Evolutionary conservation across 2,888 invertebrate genomes (phyloP).

Genomic region (Drosophila niveifrons): DNA sequence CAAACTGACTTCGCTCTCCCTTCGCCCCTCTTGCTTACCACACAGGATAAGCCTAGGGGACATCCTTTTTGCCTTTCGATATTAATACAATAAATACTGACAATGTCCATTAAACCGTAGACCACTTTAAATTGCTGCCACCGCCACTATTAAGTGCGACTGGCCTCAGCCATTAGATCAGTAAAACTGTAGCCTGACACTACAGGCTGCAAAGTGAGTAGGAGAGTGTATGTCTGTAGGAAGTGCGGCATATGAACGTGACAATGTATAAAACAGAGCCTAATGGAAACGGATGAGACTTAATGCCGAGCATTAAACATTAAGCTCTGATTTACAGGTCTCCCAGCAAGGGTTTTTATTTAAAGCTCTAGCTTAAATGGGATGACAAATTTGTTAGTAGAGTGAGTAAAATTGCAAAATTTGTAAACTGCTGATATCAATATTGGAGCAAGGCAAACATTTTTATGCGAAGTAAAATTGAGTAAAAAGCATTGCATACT

Average conservation of each 20-base stretch:
- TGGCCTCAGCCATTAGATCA: conserved; percentile 53
- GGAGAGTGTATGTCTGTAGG: conserved; percentile 1
- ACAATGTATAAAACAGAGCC: conserved; percentile 31
- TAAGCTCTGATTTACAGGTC: conserved; percentile 21
- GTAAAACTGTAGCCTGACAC: neutral
- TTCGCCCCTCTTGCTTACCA: neutral
- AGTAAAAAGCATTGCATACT: neutral
- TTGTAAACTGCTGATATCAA: neutral
- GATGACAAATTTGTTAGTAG: conserved; percentile 3
- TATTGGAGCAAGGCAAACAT: neutral
- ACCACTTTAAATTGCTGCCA: conserved; percentile 66
- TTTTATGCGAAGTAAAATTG: neutral
- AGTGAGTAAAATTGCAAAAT: neutral
- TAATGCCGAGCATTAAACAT: conserved; percentile 19
- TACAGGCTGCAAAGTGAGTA: neutral
- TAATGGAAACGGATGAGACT: conserved; percentile 21
- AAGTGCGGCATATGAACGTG: conserved; percentile 29
- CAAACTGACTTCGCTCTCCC: conserved; percentile 5
- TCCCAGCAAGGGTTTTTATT: conserved; percentile 3
- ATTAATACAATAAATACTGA: conserved; percentile 73
- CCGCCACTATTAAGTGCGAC: conserved; percentile 41
- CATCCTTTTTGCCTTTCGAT: conserved; percentile 35
- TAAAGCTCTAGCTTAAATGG: conserved; percentile 2
- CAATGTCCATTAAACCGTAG: conserved; percentile 72
- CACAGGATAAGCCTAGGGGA: neutral